Conservation (phyloP, 1,140 invertebrate genomes). For the Polypedilum pembai region DNA sequence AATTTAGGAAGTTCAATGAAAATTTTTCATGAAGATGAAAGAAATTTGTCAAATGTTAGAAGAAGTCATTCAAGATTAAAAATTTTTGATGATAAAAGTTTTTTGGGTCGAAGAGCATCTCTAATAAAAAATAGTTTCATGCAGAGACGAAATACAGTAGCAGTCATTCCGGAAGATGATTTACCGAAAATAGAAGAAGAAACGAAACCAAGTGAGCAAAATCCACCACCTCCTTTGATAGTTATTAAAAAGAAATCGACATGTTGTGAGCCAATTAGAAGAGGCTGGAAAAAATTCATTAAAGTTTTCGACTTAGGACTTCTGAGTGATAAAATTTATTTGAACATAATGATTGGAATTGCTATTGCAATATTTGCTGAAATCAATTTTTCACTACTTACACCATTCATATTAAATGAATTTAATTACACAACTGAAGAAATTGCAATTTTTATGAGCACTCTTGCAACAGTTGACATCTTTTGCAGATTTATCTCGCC, state of each 20-base stretch:
- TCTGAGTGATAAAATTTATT: slow-evolving; percentile 49
- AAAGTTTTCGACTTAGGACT: slow-evolving; percentile 50
- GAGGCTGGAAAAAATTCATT: slow-evolving; percentile 33
- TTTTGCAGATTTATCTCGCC: slow-evolving; percentile 52
- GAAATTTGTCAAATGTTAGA: neutral
- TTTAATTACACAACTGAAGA: slow-evolving; percentile 48
- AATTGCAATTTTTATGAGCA: slow-evolving; percentile 54
- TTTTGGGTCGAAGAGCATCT: neutral
- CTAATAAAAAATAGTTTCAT: neutral
- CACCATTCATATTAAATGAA: slow-evolving; percentile 58
- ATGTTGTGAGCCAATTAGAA: neutral
- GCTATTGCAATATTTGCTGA: slow-evolving; percentile 59
- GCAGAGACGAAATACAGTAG: neutral
- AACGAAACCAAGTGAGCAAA: slow-evolving; percentile 23
- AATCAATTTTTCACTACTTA: slow-evolving; percentile 57
- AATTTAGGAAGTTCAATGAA: slow-evolving; percentile 14
- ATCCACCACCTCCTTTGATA: slow-evolving; percentile 28
- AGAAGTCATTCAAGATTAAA: neutral
- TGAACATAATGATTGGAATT: slow-evolving; percentile 60
- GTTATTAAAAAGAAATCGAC: slow-evolving; percentile 32
- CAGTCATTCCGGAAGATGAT: neutral
- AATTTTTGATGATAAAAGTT: neutral
- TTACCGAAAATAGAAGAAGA: slow-evolving; percentile 32
- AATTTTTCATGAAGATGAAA: slow-evolving; percentile 25
- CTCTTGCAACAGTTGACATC: slow-evolving; percentile 51